phyloP scores from a whole-genome alignment of 1,140 invertebrate genomes.

The Asbolus verrucosus region DNA sequence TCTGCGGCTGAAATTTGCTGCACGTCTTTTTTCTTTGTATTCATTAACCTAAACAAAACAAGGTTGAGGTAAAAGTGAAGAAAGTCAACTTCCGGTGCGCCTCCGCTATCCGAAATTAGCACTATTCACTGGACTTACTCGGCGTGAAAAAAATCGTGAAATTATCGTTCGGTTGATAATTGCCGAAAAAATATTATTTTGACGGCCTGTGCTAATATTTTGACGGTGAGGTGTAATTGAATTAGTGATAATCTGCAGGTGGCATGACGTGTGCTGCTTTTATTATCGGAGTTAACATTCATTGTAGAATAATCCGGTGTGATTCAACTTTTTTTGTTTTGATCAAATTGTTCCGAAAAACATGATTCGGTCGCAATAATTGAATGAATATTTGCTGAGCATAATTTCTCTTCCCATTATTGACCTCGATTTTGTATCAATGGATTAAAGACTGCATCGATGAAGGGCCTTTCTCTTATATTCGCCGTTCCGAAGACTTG shows the following conservation, averaged over 20 bases:
- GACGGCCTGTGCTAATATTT: not conserved
- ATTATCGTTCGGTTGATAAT: not conserved
- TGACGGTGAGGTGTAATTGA: conserved; percentile 1
- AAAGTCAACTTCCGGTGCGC: conserved; percentile 12
- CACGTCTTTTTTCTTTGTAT: too few species aligned
- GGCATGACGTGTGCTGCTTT: not conserved
- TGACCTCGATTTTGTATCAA: conserved; percentile 33
- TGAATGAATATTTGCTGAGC: conserved; percentile 17
- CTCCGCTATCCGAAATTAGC: not conserved
- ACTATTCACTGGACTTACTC: not conserved
- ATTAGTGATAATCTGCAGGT: not conserved
- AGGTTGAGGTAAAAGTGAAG: conserved; percentile 22
- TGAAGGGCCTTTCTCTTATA: conserved; percentile 32
- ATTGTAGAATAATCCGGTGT: too few species aligned
- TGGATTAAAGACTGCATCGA: conserved; percentile 19
- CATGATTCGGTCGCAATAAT: too few species aligned
- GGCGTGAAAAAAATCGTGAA: not conserved
- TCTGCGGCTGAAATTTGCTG: not conserved
- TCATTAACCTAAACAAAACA: conserved; percentile 4
- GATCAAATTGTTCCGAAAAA: too few species aligned
- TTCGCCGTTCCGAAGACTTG: conserved; percentile 16
- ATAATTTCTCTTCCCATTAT: conserved; percentile 38
- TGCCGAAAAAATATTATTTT: not conserved
- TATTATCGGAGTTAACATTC: conserved; percentile 1
- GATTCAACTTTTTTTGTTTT: too few species aligned